A percentile compares a stretch with the other conserved stretches of the same genome.
These are phyloP conservation scores for Stegodyphus dumicola DNA, from an alignment of 1,140 invertebrate genomes.

Conservation along the genomic window DNA sequence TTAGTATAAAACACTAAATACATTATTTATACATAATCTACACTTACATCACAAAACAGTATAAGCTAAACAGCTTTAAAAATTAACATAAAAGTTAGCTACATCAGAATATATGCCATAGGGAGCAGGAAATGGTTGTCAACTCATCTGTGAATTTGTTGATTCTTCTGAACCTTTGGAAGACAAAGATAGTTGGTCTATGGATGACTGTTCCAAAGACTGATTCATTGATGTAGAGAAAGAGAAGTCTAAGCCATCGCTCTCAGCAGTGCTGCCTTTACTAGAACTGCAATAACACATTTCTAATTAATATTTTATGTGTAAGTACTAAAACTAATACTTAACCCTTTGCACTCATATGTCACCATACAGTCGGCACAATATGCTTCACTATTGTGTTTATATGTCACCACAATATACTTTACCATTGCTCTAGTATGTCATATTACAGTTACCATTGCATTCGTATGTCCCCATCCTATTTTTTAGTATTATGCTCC, in stretches of 20 bases:
- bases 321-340: background rate
- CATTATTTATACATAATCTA: too few relatives aligned
- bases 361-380: too few relatives aligned
- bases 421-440: too few relatives aligned
- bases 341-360: background rate
- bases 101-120: background rate
- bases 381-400: too few relatives aligned
- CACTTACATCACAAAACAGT: too few relatives aligned
- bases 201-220: slow-evolving; percentile 36
- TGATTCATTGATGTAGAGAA: slow-evolving; percentile 71
- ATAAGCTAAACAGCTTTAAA: background rate
- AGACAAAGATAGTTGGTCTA: background rate
- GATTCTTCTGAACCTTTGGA: background rate
- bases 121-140: background rate
- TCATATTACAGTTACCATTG: too few relatives aligned
- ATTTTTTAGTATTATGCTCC: too few relatives aligned
- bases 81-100: background rate
- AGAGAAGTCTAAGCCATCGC: slow-evolving; percentile 70
- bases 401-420: too few relatives aligned
- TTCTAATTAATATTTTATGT: background rate
- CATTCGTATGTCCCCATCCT: too few relatives aligned
- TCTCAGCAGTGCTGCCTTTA: slow-evolving; percentile 5
- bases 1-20: too few relatives aligned
- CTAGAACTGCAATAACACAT: background rate
- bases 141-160: background rate